phyloP scores from a whole-genome alignment of 2,797 vertebrate genomes.

The Rhabdophis nuchalis region DNA sequence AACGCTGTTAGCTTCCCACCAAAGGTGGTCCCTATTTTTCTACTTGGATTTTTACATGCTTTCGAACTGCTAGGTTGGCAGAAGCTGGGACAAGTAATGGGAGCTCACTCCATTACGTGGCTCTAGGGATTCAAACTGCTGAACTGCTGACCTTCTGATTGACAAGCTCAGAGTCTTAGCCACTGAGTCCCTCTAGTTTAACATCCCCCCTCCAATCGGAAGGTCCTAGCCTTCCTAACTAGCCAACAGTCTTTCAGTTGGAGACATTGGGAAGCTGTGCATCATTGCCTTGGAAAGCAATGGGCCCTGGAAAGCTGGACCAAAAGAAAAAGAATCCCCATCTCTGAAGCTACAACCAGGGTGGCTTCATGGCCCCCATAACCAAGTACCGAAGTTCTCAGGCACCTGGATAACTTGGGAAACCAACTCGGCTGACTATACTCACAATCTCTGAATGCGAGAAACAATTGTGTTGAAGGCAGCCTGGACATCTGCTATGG shows the following conservation, averaged over 20 bases:
- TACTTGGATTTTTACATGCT: too few relatives aligned
- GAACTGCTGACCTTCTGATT: too few relatives aligned
- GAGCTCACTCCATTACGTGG: too few relatives aligned
- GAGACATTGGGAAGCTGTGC: neutral
- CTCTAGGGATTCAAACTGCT: too few relatives aligned
- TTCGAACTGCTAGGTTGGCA: too few relatives aligned
- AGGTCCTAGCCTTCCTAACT: neutral
- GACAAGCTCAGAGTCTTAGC: too few relatives aligned
- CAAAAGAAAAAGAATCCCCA: neutral
- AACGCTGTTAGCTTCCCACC: too few relatives aligned
- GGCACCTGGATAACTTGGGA: neutral
- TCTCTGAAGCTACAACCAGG: neutral
- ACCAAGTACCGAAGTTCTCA: neutral
- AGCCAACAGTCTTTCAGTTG: neutral
- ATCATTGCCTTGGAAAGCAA: neutral
- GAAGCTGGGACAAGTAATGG: too few relatives aligned
- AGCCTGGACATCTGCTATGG: conserved; percentile 89
- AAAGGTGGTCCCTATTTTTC: too few relatives aligned
- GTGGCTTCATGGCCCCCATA: too few relatives aligned
- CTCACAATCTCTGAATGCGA: conserved; percentile 98
- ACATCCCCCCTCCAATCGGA: too few relatives aligned
- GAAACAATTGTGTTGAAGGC: conserved; percentile 90
- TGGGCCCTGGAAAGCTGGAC: neutral
- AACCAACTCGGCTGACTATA: neutral
- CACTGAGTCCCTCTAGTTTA: neutral